These are phyloP conservation scores for Hydrophis major DNA, from an alignment of 2,797 vertebrate species.

Conservation along the genomic window DNA sequence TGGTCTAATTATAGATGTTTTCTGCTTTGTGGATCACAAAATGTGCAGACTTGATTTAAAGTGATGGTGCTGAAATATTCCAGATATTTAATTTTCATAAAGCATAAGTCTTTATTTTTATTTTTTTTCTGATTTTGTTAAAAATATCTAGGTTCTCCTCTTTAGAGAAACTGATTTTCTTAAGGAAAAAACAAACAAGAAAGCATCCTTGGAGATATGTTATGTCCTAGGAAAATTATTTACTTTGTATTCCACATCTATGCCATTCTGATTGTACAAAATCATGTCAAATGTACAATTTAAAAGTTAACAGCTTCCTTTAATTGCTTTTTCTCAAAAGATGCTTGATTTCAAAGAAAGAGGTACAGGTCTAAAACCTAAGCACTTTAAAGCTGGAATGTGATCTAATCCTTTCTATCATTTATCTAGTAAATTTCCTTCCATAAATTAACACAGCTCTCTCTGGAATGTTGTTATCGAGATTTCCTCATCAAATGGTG, in stretches of 20 bases:
- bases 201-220: neutral
- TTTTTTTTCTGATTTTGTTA: neutral
- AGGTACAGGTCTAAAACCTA: conserved; percentile 15
- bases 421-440: conserved; percentile 48
- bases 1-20: neutral
- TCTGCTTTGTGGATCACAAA: neutral
- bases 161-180: neutral
- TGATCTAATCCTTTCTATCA: conserved; percentile 20
- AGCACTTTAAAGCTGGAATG: conserved; percentile 51
- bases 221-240: neutral
- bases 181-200: neutral
- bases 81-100: neutral
- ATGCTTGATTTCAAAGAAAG: conserved; percentile 32
- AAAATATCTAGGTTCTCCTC: neutral
- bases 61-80: neutral
- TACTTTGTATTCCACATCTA: neutral
- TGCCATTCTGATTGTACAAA: neutral
- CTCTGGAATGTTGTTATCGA: conserved; percentile 48
- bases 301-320: neutral
- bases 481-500: conserved; percentile 24
- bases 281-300: neutral
- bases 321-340: neutral
- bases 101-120: neutral
- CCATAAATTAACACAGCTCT: conserved; percentile 50
- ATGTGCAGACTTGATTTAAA: neutral